Evolutionary conservation across 2,888 invertebrate genomes (phyloP).

Genomic region (Ligdia adustata): DNA sequence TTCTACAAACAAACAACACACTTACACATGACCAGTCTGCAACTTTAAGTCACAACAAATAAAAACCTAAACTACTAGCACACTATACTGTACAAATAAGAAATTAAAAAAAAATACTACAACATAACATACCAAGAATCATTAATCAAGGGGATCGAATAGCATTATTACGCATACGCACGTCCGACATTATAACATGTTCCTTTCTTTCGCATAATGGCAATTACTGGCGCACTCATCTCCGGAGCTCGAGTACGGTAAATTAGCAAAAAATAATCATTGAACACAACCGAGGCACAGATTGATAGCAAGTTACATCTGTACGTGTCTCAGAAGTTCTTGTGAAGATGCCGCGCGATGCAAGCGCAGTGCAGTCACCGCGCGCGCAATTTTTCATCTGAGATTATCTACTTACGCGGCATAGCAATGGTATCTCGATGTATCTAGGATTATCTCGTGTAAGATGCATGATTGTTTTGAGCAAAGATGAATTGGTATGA

Average conservation of each 20-base stretch:
- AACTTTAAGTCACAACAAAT: no score
- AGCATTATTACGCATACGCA: constrained; percentile 31
- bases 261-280: constrained; percentile 75
- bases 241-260: constrained; percentile 57
- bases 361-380: constrained; percentile 8
- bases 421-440: constrained; percentile 11
- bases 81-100: no score
- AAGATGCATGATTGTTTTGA: constrained; percentile 18
- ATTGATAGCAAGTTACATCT: constrained; percentile 19
- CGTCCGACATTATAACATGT: constrained; percentile 32
- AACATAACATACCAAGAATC: constrained; percentile 17
- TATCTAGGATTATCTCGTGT: constrained; percentile 17
- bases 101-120: background rate
- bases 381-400: constrained; percentile 28
- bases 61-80: no score
- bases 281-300: constrained; percentile 22
- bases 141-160: constrained; percentile 32
- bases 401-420: constrained; percentile 31
- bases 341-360: constrained; percentile 28
- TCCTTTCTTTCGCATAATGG: constrained; percentile 38
- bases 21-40: no score
- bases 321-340: constrained; percentile 33
- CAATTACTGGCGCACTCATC: constrained; percentile 42
- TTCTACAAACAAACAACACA: no score
- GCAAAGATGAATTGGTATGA: constrained; percentile 21